phyloP scores from a whole-genome alignment of 2,797 vertebrate genomes.

The Tamandua tetradactyla region DNA sequence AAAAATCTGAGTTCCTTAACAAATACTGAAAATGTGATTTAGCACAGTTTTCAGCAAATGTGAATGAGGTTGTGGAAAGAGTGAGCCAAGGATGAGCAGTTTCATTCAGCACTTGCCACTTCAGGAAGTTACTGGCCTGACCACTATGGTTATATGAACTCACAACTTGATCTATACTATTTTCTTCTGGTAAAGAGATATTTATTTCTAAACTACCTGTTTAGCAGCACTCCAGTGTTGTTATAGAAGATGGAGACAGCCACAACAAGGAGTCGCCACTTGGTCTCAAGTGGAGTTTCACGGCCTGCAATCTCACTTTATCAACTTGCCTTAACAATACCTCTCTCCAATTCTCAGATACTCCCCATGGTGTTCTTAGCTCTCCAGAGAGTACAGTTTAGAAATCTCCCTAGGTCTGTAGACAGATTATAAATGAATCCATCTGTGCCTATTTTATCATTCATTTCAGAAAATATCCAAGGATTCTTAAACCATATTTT shows the following conservation, averaged over 20 bases:
- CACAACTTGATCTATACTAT: neutral
- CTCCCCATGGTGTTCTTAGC: neutral
- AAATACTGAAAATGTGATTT: neutral
- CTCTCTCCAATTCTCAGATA: neutral
- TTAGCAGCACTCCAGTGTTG: neutral
- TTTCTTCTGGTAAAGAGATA: neutral
- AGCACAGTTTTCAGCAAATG: neutral
- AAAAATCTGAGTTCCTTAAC: neutral
- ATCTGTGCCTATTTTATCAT: neutral
- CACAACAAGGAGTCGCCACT: neutral
- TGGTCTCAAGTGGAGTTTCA: neutral
- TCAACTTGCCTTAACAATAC: neutral
- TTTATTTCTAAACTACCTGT: neutral
- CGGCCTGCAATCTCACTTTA: neutral
- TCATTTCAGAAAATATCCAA: neutral
- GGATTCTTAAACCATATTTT: neutral
- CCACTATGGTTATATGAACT: neutral
- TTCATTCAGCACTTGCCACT: neutral
- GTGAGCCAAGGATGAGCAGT: neutral
- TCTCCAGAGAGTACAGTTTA: neutral
- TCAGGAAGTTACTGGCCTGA: neutral
- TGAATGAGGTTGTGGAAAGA: neutral
- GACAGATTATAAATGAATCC: neutral
- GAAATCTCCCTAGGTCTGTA: neutral
- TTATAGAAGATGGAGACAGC: neutral